Evolutionary conservation across 2,888 invertebrate genomes (phyloP).

Genomic region (Germaria angustata): DNA sequence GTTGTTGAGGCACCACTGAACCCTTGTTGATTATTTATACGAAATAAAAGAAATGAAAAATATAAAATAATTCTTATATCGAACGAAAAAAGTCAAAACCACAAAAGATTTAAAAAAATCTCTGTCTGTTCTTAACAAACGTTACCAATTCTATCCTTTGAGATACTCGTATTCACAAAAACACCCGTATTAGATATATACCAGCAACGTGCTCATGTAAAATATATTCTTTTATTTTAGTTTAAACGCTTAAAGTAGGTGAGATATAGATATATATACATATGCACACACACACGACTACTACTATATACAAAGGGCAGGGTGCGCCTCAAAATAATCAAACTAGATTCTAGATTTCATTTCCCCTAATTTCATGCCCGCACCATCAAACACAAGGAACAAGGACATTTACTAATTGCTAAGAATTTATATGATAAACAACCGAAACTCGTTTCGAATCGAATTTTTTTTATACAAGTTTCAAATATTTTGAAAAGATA

Average conservation of each 20-base stretch:
- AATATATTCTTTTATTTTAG: conserved; percentile 36
- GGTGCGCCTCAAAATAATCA: not conserved
- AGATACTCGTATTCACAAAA: conserved; percentile 36
- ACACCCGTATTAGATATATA: conserved; percentile 41
- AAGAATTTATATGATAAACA: too few relatives aligned
- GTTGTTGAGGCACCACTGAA: conserved; percentile 50
- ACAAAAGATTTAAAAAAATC: conserved; percentile 62
- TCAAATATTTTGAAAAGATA: too few relatives aligned
- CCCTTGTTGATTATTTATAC: conserved; percentile 46
- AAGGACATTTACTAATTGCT: too few relatives aligned
- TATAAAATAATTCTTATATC: conserved; percentile 50
- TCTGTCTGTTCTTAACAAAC: conserved; percentile 60
- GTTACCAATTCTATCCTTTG: conserved; percentile 58
- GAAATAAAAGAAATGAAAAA: conserved; percentile 28
- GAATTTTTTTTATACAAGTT: too few relatives aligned
- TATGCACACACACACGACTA: too few relatives aligned
- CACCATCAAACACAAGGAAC: too few relatives aligned
- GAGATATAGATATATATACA: not conserved
- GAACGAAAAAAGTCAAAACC: conserved; percentile 51
- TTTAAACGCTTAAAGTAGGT: conserved; percentile 37
- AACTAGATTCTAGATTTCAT: not conserved
- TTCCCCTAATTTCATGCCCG: too few relatives aligned
- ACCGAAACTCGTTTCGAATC: too few relatives aligned
- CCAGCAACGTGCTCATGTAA: conserved; percentile 32
- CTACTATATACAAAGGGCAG: not conserved